Percentiles rank a stretch among this genome's conserved stretches.
Evolutionary conservation across 2,797 vertebrate species (phyloP).

Genomic region (Phaenicophaeus curvirostris): DNA sequence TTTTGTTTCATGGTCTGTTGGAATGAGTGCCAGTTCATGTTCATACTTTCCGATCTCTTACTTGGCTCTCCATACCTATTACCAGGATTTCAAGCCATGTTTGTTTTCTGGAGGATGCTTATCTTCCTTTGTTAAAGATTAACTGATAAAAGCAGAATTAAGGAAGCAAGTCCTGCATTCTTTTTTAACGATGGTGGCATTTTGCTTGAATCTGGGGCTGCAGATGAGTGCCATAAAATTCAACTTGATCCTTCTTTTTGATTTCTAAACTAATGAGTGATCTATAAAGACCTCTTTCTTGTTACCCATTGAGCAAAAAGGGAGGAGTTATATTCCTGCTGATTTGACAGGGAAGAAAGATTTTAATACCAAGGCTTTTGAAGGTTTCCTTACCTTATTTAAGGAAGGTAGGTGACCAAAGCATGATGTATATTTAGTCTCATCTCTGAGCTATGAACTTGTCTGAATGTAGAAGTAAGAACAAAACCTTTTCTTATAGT

Average conservation of each 20-base stretch:
- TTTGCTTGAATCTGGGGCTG: neutral
- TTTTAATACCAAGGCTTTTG: neutral
- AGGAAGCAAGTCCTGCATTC: neutral
- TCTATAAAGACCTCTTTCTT: neutral
- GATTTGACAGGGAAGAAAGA: neutral
- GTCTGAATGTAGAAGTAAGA: neutral
- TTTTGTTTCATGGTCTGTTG: neutral
- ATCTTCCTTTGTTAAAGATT: neutral
- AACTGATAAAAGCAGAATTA: neutral
- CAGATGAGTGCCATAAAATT: neutral
- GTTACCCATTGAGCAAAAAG: neutral
- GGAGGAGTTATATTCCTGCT: neutral
- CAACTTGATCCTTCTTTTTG: neutral
- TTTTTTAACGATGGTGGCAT: neutral
- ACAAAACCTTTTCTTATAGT: neutral
- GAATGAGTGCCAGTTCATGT: neutral
- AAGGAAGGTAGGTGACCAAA: neutral
- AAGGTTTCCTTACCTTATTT: neutral
- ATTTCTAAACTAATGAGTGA: neutral
- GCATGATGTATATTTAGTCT: neutral
- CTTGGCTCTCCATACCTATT: neutral
- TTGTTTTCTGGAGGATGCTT: neutral
- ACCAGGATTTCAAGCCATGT: neutral
- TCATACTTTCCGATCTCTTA: neutral
- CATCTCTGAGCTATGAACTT: neutral